phyloP scores from a whole-genome alignment of 2,113 vertebrate genomes.

The Callithrix jacchus region DNA sequence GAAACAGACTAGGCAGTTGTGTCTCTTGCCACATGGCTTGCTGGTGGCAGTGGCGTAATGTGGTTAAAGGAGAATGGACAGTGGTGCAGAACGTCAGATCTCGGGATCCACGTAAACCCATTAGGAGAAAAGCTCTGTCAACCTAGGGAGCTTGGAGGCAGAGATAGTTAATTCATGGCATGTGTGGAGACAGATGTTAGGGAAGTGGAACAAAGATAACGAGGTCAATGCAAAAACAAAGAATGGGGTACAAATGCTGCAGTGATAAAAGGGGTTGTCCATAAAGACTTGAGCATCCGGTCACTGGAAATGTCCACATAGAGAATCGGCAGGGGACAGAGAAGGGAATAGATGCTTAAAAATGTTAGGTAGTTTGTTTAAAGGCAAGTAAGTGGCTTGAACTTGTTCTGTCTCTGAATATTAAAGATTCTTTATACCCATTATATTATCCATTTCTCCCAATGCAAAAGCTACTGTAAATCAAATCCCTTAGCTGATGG shows the following conservation, averaged over 20 bases:
- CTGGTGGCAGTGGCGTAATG: neutral
- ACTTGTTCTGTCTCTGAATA: neutral
- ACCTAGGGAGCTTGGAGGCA: neutral
- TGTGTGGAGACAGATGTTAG: constrained; percentile 37
- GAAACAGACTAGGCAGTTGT: neutral
- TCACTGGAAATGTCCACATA: neutral
- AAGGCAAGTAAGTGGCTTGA: neutral
- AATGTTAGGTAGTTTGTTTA: neutral
- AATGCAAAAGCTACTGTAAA: neutral
- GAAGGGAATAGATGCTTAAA: neutral
- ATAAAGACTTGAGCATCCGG: neutral
- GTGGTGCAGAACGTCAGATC: neutral
- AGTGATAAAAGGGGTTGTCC: neutral
- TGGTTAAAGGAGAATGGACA: neutral
- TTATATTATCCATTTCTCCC: neutral
- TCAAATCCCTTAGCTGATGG: neutral
- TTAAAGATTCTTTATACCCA: neutral
- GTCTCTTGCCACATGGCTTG: neutral
- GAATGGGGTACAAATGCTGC: neutral
- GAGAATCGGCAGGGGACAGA: neutral
- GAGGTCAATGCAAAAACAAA: neutral
- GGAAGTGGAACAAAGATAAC: constrained; percentile 5
- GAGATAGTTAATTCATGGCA: neutral
- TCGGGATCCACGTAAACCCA: neutral
- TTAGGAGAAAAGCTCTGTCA: neutral